Base-by-base conservation (phyloP, 2,797 vertebrate species). In the Spondyliosoma cantharus region DNA sequence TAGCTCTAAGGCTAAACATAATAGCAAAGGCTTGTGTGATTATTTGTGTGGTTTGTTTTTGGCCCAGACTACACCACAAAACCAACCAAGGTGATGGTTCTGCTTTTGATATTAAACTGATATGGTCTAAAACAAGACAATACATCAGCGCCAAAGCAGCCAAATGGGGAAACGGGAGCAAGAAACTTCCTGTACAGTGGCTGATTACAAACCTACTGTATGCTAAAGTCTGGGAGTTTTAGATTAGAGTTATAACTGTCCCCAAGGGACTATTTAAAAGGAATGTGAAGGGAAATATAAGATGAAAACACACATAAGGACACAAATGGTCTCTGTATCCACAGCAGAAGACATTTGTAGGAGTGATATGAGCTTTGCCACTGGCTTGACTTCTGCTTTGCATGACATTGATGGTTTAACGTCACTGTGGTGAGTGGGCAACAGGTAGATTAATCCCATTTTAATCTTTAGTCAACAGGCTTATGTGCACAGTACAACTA, bases 21-120 rank as follows among this genome's bases (percentile, higher is more conserved):
- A 54, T 53, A 27, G 59, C 65, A 50, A 45, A 45, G 1, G 4
- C 46, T 60, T 59, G 3, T n/a, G n/a, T 59, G 22, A 48, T 49
- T 15, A 14, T 13, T 56, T 54, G 27, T 73, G 57, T 32, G 24
- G 49, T 69, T 32, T 43, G 19, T 15, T 58, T 45, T 17, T 12
- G 49, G 53, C 45, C 19, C 24, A 50, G 49, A 61, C 54, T 22
- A 50, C 56, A 49, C 66, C 27, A 49, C 60, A n/a, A 64, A 69
- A 62, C 12, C 5, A 71, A 20, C 48, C 43, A 43, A 29, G 17
- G 20, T 29, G 52, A 50, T 43, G 24, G 32, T 27, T 77, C 27
- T 8, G 42, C 48, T 66, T 71, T 53, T 48, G 9, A 19, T 25
- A 11, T 14, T 20, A 50, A 15, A 72, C n/a, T 11, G 24, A 43